Evolutionary conservation across 2,888 invertebrate species (phyloP).

Genomic region (Lepidochitona cinerea): DNA sequence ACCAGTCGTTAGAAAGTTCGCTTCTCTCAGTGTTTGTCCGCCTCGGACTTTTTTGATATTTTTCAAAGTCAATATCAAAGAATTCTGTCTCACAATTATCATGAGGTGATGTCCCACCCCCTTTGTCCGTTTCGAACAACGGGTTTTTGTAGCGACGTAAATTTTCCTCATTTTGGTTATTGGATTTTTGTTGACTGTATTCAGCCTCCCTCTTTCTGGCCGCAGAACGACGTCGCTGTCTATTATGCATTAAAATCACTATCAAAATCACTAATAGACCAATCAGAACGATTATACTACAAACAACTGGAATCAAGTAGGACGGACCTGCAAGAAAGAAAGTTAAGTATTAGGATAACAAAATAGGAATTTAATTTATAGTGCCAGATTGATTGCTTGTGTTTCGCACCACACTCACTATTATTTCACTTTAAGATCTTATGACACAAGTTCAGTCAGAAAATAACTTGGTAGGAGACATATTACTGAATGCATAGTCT

Average conservation of each 20-base stretch:
- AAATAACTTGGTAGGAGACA: no score
- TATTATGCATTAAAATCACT: slow-evolving; percentile 72
- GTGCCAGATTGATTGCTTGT: no score
- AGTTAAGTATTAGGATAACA: no score
- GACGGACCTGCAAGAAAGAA: slow-evolving; percentile 38
- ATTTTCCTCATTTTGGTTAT: slow-evolving; percentile 94
- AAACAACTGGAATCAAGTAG: slow-evolving; percentile 58
- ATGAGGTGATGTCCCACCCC: slow-evolving; percentile 61
- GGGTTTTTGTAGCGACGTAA: slow-evolving; percentile 85
- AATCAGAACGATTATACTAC: slow-evolving; percentile 58
- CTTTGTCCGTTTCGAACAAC: slow-evolving; percentile 77
- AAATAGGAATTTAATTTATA: no score
- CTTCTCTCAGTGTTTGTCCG: slow-evolving; percentile 35
- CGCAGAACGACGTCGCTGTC: slow-evolving; percentile 73
- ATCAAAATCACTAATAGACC: slow-evolving; percentile 61
- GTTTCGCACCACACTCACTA: no score
- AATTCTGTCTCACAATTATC: slow-evolving; percentile 74
- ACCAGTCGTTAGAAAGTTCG: slow-evolving; percentile 52
- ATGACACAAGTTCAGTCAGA: no score
- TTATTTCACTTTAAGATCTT: no score
- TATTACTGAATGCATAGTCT: no score
- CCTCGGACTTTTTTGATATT: slow-evolving; percentile 58
- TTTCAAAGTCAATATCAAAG: slow-evolving; percentile 72
- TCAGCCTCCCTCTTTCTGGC: slow-evolving; percentile 11
- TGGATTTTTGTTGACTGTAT: slow-evolving; percentile 80